Evolutionary conservation across 2,888 invertebrate species (phyloP).

Genomic region (Eristalinus sepulchralis): DNA sequence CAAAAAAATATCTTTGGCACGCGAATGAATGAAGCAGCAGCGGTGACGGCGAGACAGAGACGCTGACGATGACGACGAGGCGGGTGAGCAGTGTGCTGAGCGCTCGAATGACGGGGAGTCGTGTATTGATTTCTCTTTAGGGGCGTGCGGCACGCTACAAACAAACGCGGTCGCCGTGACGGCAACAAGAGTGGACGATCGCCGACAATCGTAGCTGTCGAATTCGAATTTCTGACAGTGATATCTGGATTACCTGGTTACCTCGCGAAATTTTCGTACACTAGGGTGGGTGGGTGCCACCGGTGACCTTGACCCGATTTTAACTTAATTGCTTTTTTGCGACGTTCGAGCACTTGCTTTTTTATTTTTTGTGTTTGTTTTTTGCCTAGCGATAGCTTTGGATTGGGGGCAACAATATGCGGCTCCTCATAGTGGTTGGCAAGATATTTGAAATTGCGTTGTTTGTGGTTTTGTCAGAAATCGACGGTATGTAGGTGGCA

Average conservation of each 20-base stretch:
- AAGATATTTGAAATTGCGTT: neutral
- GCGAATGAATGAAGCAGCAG: slow-evolving; percentile 57
- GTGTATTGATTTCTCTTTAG: slow-evolving; percentile 60
- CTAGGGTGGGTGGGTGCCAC: slow-evolving; percentile 29
- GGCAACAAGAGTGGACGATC: slow-evolving; percentile 22
- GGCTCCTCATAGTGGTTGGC: neutral
- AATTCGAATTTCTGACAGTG: slow-evolving; percentile 60
- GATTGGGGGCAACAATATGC: slow-evolving; percentile 18
- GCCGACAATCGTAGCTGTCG: slow-evolving; percentile 20
- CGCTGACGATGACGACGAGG: neutral
- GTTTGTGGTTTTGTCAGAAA: neutral
- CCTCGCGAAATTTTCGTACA: slow-evolving; percentile 7
- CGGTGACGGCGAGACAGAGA: neutral
- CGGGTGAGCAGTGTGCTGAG: slow-evolving; percentile 1
- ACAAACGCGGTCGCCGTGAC: neutral
- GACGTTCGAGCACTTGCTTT: neutral
- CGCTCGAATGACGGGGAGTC: slow-evolving; percentile 25
- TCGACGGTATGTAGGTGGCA: neutral
- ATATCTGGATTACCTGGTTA: slow-evolving; percentile 71
- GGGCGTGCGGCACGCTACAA: slow-evolving; percentile 35
- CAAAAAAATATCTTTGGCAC: slow-evolving; percentile 31
- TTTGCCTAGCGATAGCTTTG: neutral
- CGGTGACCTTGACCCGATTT: slow-evolving; percentile 62
- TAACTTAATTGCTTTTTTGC: slow-evolving; percentile 11
- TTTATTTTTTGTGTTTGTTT: slow-evolving; percentile 1